These are phyloP conservation scores for Callaeas wilsoni DNA, from an alignment of 2,113 vertebrate species.

Conservation along the genomic window DNA sequence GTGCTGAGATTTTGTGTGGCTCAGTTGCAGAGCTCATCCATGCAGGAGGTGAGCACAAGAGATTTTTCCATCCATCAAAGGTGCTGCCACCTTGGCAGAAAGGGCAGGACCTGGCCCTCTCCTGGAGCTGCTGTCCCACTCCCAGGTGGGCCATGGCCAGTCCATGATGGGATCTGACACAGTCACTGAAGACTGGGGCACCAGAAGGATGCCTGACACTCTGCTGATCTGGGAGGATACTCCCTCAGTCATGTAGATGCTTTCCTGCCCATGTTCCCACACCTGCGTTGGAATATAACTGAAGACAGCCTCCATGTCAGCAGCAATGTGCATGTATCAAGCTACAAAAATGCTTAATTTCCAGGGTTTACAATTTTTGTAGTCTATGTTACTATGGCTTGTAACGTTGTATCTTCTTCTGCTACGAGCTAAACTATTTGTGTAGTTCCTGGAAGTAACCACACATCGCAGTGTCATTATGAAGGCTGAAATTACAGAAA, in stretches of 20 bases:
- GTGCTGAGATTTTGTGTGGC: neutral
- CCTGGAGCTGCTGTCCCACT: too few species aligned
- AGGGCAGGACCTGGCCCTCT: fast-evolving
- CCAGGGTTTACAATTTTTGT: neutral
- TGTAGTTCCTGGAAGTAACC: neutral
- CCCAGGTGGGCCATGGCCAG: fast-evolving
- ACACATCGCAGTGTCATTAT: neutral
- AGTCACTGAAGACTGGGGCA: fast-evolving
- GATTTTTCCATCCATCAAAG: fast-evolving
- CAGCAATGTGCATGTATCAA: neutral
- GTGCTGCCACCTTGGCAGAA: neutral
- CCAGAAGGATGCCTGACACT: neutral
- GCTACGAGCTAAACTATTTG: neutral
- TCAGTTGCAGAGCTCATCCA: neutral
- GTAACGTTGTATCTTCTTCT: neutral
- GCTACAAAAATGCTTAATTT: neutral
- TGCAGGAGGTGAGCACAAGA: fast-evolving
- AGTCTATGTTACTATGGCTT: neutral
- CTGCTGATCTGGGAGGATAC: neutral
- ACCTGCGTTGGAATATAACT: neutral
- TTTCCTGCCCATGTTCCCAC: neutral
- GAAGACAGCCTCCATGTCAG: neutral
- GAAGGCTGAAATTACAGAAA: neutral
- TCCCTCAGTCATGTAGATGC: neutral
- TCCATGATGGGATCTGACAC: fast-evolving